These are phyloP conservation scores for Tetraodon nigroviridis DNA, from an alignment of 2,113 vertebrate genomes.

Conservation along the genomic window DNA sequence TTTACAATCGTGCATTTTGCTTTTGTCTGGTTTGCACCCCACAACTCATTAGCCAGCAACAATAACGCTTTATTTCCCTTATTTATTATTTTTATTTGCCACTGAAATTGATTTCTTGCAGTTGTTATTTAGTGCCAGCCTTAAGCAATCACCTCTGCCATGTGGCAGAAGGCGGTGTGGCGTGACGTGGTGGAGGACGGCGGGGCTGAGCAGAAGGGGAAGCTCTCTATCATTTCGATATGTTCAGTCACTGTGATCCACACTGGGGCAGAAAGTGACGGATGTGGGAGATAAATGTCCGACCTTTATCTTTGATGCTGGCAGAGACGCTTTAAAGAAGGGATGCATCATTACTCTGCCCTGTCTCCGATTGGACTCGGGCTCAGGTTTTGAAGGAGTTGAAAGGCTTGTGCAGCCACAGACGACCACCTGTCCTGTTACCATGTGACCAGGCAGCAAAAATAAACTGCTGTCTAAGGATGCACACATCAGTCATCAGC, in stretches of 20 bases:
- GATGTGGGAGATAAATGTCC: conserved; percentile 20
- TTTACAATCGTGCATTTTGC: conserved; percentile 7
- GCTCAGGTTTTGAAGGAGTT: conserved; percentile 21
- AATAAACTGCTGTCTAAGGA: conserved; percentile 33
- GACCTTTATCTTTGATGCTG: conserved; percentile 16
- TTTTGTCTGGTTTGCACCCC: conserved; percentile 33
- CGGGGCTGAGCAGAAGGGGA: conserved; percentile 4
- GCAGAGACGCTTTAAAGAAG: conserved; percentile 19
- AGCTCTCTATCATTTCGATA: conserved; percentile 31
- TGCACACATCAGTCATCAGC: conserved; percentile 26
- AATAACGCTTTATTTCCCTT: no score
- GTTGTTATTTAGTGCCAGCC: conserved; percentile 57
- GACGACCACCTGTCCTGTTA: conserved; percentile 27
- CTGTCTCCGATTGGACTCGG: conserved; percentile 27
- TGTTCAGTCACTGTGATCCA: conserved; percentile 16
- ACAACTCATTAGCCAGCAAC: conserved; percentile 32
- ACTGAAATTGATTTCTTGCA: conserved; percentile 53
- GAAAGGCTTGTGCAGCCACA: conserved; percentile 21
- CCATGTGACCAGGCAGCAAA: conserved; percentile 23
- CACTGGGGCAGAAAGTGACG: conserved; percentile 11
- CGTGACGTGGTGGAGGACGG: conserved; percentile 39
- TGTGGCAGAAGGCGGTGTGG: conserved; percentile 14
- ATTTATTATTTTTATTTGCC: conserved; percentile 37
- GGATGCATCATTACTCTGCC: background rate
- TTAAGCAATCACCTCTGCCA: conserved; percentile 26